These are phyloP conservation scores for Sycophaga agraensis DNA, from an alignment of 1,140 invertebrate genomes.

Conservation along the genomic window DNA sequence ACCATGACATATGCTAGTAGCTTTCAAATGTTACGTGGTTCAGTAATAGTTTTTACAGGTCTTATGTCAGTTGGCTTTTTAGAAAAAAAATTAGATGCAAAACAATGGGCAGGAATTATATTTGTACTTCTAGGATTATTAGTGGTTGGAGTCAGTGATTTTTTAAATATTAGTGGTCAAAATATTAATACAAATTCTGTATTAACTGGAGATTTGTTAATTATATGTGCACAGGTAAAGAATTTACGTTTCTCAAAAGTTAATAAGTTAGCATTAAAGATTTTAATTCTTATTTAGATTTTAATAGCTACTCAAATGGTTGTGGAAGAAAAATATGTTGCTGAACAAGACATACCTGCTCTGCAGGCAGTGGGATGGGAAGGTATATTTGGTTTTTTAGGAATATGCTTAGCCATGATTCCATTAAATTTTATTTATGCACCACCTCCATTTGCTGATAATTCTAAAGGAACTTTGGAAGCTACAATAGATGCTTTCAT, in stretches of 20 bases:
- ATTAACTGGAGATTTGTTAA: slow-evolving; percentile 88
- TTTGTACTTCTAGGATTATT: slow-evolving; percentile 79
- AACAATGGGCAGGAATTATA: slow-evolving; percentile 84
- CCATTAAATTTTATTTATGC: slow-evolving; percentile 84
- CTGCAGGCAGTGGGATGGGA: slow-evolving; percentile 91
- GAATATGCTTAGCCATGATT: slow-evolving; percentile 73
- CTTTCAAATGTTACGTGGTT: slow-evolving; percentile 96
- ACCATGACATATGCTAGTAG: slow-evolving; percentile 91
- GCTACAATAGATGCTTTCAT: slow-evolving; percentile 81
- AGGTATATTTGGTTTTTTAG: slow-evolving; percentile 83
- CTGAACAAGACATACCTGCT: slow-evolving; percentile 78
- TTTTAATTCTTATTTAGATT: slow-evolving; percentile 55
- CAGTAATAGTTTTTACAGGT: slow-evolving; percentile 92
- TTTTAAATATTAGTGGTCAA: slow-evolving; percentile 58
- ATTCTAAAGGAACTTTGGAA: slow-evolving; percentile 79
- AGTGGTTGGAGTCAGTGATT: slow-evolving; percentile 82
- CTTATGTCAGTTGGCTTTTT: slow-evolving; percentile 88
- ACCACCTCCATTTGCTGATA: slow-evolving; percentile 73
- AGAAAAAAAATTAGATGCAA: slow-evolving; percentile 64
- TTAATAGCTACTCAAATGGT: slow-evolving; percentile 92
- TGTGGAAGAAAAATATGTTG: slow-evolving; percentile 89
- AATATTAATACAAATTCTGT: slow-evolving; percentile 72
- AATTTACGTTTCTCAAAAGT: background rate
- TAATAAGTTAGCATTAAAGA: background rate
- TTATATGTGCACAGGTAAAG: slow-evolving; percentile 78